Base-by-base conservation (phyloP, 2,113 vertebrate genomes). In the Crotalus horridus region DNA sequence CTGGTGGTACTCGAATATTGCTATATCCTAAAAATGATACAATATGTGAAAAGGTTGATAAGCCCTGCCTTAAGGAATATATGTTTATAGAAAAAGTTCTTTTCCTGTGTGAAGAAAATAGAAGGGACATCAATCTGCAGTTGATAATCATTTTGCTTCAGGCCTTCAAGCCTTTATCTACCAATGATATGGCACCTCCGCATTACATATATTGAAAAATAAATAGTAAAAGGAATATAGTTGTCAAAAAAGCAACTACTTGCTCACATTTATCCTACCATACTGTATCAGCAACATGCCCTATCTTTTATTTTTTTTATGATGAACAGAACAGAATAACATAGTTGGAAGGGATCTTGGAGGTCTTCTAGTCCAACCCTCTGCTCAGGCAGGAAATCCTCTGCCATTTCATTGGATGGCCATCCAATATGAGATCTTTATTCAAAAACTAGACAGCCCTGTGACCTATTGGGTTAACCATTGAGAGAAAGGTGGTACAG, bases 121-220 rank as follows among this genome's bases (percentile, higher is more conserved):
- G 85, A 87, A 87, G 23, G 33, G 56, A 61, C 20, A 64, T n/a
- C 24, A 88, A 74, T 74, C n/a, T 51, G 59, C n/a, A 43, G 51
- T 29, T 43, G 59, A 88, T 15, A 48, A 87, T 61, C 13, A 17
- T 92, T 88, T 92, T 23, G 33, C 48, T 92, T 88, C 59, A 69
- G 59, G 86, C 48, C 61, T 64, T 64, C 61, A 64, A 64, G 61
- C 61, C 11, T 88, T 64, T 92, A 58, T 20, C 48, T 88, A 54
- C 21, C 43, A 33, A 88, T 23, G 33, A 20, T 88, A 11, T 54
- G 29, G 86, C 48, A 88, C 87, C 53, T 55, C n/a, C 0, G 4
- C 21, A 54, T 88, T 92, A 54, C 91, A 74, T 88, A 69, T 59
- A 91, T 24, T 88, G 91, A 15, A 39, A 92, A 88, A 64, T 88